Evolutionary conservation across 2,113 vertebrate genomes (phyloP), one percentile per base, ranked within the genome.

Genomic region (Lipophrys pholis): DNA sequence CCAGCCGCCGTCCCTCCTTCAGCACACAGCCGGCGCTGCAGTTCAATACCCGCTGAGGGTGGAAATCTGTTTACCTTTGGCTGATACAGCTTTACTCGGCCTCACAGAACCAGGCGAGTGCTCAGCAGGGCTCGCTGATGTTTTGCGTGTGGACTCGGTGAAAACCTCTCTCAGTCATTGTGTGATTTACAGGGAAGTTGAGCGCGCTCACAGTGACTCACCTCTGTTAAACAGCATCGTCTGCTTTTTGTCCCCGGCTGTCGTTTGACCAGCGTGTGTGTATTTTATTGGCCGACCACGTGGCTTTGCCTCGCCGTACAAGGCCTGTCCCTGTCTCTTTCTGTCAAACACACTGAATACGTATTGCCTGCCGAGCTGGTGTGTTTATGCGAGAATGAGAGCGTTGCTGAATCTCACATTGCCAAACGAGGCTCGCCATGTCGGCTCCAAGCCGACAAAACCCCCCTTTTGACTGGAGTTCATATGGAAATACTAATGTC

Each of bases 341-440:
- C 11, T 74, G 78, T 90, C 86, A 90, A 93, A 91, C 90, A 92
- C 16, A 69, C 48, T 59, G 48, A 75, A 80, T 42, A 80, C 83
- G 71, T 77, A 56, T 73, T 72, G 74, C 59, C 69, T 58, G 66
- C 51, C 41, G 10, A 38, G 59, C 35, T 17, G 35, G 38, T 50
- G 60, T 64, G 38, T 58, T 38, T 40, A 7, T 48, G 50, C 9
- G 39, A 42, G 9, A 21, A 10, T 12, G 30, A 51, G 21, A 46
- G 61, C 40, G 7, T 36, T 30, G 1, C 36, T 35, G 42, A 39
- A 11, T 8, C 3, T 38, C 30, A 46, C 50, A 17, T 7, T 57
- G 7, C 69, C 30, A 14, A 50, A 15, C 4, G 21, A 30, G 11
- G 17, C 69, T 65, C 41, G 21, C 5, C 11, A 4, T 2, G 59